Evolutionary conservation across 64 coral and sea anemone species (phyloP).

Genomic region (Pocillopora damicornis): DNA sequence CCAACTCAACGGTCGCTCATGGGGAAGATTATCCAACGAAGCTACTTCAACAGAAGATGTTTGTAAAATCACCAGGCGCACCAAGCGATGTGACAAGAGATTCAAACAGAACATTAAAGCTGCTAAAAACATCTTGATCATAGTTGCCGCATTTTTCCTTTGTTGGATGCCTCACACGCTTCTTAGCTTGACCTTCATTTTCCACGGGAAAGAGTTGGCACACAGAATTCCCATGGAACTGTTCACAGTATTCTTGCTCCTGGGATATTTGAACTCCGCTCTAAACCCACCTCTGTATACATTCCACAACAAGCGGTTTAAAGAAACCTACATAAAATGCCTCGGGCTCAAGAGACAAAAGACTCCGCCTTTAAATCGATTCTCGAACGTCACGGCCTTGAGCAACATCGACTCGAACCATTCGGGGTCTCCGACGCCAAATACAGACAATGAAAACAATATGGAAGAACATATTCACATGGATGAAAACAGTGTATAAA

Average conservation of each 20-base stretch:
- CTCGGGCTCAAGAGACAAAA: background rate
- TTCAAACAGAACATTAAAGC: slow-evolving; percentile 43
- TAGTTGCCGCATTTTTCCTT: slow-evolving; percentile 38
- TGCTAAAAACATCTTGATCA: slow-evolving; percentile 53
- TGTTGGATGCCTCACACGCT: slow-evolving; percentile 61
- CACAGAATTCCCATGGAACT: background rate
- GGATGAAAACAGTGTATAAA: background rate
- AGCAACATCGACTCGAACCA: slow-evolving; percentile 1
- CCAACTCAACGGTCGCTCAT: background rate
- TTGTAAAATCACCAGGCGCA: background rate
- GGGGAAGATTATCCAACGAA: background rate
- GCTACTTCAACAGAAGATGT: background rate
- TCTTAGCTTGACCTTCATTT: slow-evolving; percentile 24
- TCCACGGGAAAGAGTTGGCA: background rate
- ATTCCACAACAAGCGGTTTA: slow-evolving; percentile 51
- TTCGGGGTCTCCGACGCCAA: background rate
- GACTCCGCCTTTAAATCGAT: background rate
- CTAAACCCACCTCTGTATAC: slow-evolving; percentile 54
- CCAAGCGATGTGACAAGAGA: slow-evolving; percentile 8
- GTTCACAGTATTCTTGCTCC: background rate
- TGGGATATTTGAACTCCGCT: slow-evolving; percentile 62
- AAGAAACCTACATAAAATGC: slow-evolving; percentile 37
- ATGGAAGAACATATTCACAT: background rate
- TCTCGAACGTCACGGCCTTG: slow-evolving; percentile 2
- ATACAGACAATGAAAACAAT: background rate